phyloP scores from a whole-genome alignment of 2,113 vertebrate genomes.

The Thymallus thymallus region DNA sequence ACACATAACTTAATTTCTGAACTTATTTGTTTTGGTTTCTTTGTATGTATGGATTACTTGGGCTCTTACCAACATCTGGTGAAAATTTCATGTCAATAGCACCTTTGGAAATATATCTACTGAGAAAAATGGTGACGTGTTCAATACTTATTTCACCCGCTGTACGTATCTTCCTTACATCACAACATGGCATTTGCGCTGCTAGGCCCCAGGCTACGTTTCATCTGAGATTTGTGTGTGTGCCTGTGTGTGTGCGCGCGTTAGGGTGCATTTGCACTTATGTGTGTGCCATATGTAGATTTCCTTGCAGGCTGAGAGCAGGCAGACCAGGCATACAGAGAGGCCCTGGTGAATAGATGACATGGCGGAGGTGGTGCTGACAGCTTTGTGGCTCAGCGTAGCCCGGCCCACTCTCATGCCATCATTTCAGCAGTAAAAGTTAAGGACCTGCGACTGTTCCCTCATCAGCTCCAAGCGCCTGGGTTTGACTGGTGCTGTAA shows the following conservation, averaged over 20 bases:
- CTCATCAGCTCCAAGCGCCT: slow-evolving; percentile 7
- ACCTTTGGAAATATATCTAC: no score
- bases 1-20: no score
- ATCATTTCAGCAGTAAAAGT: slow-evolving; percentile 37
- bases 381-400: slow-evolving; percentile 1
- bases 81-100: no score
- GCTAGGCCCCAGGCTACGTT: background rate
- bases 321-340: background rate
- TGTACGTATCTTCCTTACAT: no score
- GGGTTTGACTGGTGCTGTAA: slow-evolving; percentile 43
- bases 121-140: no score
- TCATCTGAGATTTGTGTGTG: background rate
- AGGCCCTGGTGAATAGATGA: background rate
- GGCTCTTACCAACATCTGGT: no score
- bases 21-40: no score
- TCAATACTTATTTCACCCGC: no score
- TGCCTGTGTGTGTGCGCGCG: background rate
- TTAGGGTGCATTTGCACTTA: background rate
- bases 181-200: no score
- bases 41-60: no score
- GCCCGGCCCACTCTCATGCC: background rate
- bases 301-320: background rate
- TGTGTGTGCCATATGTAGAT: background rate
- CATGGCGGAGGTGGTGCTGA: background rate
- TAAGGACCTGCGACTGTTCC: slow-evolving; percentile 10